Percentiles rank a stretch among this genome's conserved stretches.
phyloP scores from a whole-genome alignment of 2,113 vertebrate genomes.

The Regulus satrapa region DNA sequence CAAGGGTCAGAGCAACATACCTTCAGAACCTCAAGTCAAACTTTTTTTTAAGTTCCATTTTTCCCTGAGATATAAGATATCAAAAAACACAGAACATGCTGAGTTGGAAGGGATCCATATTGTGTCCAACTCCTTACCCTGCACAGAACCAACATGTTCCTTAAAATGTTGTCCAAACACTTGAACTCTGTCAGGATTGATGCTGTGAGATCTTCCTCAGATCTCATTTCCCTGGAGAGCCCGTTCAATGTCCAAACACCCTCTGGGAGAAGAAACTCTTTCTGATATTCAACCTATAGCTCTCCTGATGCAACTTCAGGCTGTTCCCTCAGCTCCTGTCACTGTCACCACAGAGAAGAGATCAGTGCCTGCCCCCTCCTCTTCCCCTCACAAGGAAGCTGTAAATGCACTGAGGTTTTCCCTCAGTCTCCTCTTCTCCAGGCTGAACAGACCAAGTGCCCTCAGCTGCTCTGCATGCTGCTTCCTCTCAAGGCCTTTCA shows the following conservation, averaged over 20 bases:
- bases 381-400: background rate
- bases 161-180: background rate
- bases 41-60: background rate
- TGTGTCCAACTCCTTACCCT: background rate
- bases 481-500: background rate
- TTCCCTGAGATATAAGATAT: background rate
- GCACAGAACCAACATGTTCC: background rate
- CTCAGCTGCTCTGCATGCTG: rapidly evolving
- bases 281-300: background rate
- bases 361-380: rapidly evolving
- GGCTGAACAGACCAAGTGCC: background rate
- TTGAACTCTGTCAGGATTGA: background rate
- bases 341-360: background rate
- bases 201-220: background rate
- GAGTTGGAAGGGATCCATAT: background rate
- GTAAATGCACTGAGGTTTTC: too few species aligned
- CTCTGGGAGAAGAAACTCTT: background rate
- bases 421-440: background rate
- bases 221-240: background rate
- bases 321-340: background rate
- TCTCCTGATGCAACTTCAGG: too few species aligned
- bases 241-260: background rate
- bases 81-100: background rate
- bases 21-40: background rate
- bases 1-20: background rate